Base-by-base conservation (phyloP, 2,888 invertebrate species). In the Pristionchus mayeri region DNA sequence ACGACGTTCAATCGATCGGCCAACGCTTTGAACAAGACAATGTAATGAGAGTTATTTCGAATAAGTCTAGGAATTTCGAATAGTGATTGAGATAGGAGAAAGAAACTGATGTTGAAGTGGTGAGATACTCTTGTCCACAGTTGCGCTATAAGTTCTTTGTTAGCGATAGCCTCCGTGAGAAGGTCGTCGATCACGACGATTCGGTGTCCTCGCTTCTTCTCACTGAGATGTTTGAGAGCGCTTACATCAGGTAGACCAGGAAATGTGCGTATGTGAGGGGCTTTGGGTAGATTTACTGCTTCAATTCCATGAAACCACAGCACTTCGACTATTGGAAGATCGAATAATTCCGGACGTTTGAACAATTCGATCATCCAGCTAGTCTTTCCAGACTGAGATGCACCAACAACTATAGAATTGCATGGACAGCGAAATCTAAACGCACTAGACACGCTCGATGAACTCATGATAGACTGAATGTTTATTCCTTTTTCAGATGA, bases 31-130 rank as follows among this genome's bases (percentile, higher is more conserved):
- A 75, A 75, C 1, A 75, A 48, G 11, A 30, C 18, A 2, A 75
- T n/a, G 16, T 75, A 75, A 13, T 75, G 75, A 2, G 40, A 44
- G 27, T 75, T 75, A 21, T 75, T 75, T 3, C 75, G 4, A 3
- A 75, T 44, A 2, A 75, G 13, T 6, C 75, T n/a, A 24, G 75
- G 48, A 16, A 75, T 75, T 16, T 75, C 75, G 75, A 75, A 75
- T 1, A 75, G 48, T 0, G 75, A 44, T 13, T 75, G 75, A 11
- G 48, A 18, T 13, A 75, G 44, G 1, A 75, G 24, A 7, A 75
- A 11, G 21, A 75, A 75, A 1, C 34, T 34, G 3, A 75, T 40
- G 34, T 75, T 75, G n/a, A 11, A 44, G 21, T 75, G 75, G 18
- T 75, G 75, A 6, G 44, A 44, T 0, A n/a, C 75, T 24, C 48